Percentiles rank a stretch among this genome's conserved stretches.
Conservation (phyloP, 1,140 invertebrate species). For the Myzus persicae region DNA sequence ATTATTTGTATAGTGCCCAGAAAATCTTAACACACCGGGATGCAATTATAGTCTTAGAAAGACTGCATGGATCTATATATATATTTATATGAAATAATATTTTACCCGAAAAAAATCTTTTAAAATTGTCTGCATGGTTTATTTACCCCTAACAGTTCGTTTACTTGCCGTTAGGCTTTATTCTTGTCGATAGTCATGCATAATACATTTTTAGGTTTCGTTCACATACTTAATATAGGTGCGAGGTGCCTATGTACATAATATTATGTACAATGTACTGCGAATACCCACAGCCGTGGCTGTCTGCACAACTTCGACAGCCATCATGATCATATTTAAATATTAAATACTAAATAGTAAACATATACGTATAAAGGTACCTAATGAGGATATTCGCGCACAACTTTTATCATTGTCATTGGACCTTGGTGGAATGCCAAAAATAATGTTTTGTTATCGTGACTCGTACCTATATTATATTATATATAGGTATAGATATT, state of each 20-base stretch:
- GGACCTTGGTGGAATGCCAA: background rate
- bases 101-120: background rate
- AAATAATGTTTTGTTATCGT: background rate
- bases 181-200: no score
- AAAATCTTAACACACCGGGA: no score
- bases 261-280: no score
- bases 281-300: no score
- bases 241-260: no score
- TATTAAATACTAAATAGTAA: background rate
- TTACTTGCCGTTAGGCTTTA: no score
- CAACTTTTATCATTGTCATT: background rate
- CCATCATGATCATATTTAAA: background rate
- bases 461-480: background rate
- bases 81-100: no score
- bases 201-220: background rate
- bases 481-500: background rate
- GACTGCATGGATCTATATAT: no score
- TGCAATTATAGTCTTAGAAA: no score
- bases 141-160: no score
- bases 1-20: no score
- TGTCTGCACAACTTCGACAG: background rate
- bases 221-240: background rate
- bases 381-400: background rate
- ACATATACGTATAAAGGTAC: background rate
- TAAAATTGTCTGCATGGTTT: background rate